These are phyloP conservation scores for Coptodon bakossiorum DNA, from an alignment of 2,113 vertebrate genomes.

Conservation along the genomic window DNA sequence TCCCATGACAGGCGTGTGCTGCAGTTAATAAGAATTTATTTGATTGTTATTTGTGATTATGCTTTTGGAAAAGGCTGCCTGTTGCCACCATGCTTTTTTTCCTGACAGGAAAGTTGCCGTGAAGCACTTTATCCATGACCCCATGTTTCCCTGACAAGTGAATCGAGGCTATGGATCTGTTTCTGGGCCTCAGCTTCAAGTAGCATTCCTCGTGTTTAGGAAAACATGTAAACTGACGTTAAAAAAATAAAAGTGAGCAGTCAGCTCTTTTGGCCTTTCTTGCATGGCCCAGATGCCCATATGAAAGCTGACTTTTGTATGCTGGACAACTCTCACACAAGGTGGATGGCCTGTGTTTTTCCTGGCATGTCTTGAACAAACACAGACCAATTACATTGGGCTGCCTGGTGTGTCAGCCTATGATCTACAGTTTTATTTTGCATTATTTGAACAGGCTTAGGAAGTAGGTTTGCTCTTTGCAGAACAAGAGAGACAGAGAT, in stretches of 20 bases:
- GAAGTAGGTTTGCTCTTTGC: conserved; percentile 19
- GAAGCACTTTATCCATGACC: conserved; percentile 54
- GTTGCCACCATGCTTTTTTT: conserved; percentile 10
- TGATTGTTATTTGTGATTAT: conserved; percentile 35
- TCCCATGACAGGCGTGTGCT: neutral
- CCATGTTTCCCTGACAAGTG: conserved; percentile 57
- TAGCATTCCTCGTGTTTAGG: conserved; percentile 62
- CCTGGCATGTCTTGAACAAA: conserved; percentile 63
- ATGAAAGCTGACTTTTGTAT: conserved; percentile 70
- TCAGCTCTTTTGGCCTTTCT: conserved; percentile 53
- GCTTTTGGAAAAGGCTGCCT: conserved; percentile 28
- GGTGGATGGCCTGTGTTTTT: conserved; percentile 57
- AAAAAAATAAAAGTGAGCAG: conserved; percentile 59
- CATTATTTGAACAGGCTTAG: conserved; percentile 48
- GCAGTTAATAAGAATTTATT: neutral
- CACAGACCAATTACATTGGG: conserved; percentile 44
- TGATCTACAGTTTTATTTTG: conserved; percentile 58
- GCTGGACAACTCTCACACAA: conserved; percentile 31
- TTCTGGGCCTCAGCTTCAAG: conserved; percentile 33
- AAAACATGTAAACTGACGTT: conserved; percentile 62
- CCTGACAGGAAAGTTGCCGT: conserved; percentile 38
- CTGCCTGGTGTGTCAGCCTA: conserved; percentile 41
- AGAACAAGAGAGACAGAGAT: conserved; percentile 26
- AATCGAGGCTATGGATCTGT: conserved; percentile 43
- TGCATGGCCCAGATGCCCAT: conserved; percentile 32